Percentiles rank a stretch among this genome's conserved stretches.
These are phyloP conservation scores for Eupithecia vulgata DNA, from an alignment of 2,888 invertebrate species.

Conservation along the genomic window DNA sequence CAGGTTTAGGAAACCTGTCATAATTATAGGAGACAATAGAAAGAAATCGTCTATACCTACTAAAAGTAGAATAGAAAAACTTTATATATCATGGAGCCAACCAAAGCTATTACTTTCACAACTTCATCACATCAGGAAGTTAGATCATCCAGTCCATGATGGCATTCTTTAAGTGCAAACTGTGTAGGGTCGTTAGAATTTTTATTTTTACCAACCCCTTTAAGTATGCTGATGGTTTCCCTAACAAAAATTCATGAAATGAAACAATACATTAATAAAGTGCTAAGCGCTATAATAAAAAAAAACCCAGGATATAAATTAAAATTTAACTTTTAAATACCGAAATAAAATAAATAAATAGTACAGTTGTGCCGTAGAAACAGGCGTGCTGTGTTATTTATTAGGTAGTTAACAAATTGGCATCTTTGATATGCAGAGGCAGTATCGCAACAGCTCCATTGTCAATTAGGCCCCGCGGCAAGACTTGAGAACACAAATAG, in stretches of 20 bases:
- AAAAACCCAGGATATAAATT: too few relatives aligned
- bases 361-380: conserved; percentile 11
- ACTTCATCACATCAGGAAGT: background rate
- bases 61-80: background rate
- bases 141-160: background rate
- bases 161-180: too few relatives aligned
- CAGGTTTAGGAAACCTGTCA: too few relatives aligned
- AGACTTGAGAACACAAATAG: conserved; percentile 48
- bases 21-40: too few relatives aligned
- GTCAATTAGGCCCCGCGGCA: conserved; percentile 56
- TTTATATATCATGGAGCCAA: too few relatives aligned
- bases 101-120: background rate
- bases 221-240: background rate
- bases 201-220: background rate
- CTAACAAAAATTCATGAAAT: too few relatives aligned
- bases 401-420: conserved; percentile 34
- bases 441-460: conserved; percentile 48
- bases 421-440: conserved; percentile 39
- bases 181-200: background rate
- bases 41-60: too few relatives aligned
- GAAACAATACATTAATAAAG: too few relatives aligned
- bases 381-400: conserved; percentile 18
- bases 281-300: too few relatives aligned
- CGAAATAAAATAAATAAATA: too few relatives aligned
- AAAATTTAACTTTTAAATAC: too few relatives aligned